Evolutionary conservation across 2,888 invertebrate species (phyloP).

Genomic region (Ophion costatus): DNA sequence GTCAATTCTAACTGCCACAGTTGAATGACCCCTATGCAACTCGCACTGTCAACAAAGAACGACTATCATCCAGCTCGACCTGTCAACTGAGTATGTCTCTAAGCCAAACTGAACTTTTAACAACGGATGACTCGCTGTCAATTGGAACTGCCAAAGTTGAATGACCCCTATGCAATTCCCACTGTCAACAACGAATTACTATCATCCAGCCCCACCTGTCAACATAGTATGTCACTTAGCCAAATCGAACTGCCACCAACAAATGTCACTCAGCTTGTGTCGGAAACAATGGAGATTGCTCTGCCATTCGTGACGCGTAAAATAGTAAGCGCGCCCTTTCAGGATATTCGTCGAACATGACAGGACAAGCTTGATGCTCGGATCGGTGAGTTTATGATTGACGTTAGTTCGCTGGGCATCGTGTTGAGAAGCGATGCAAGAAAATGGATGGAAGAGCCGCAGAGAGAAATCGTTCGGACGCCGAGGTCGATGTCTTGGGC

Average conservation of each 20-base stretch:
- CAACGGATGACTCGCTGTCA: neutral
- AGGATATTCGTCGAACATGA: neutral
- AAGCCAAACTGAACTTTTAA: neutral
- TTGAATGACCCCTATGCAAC: neutral
- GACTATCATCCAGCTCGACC: neutral
- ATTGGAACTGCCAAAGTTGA: too few species aligned
- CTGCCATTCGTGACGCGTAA: neutral
- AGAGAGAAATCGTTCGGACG: constrained; percentile 57
- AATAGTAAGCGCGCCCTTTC: neutral
- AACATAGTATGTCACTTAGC: too few species aligned
- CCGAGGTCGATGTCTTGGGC: constrained; percentile 58
- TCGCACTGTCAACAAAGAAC: neutral
- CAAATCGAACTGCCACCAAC: neutral
- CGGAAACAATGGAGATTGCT: neutral
- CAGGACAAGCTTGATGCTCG: constrained; percentile 3
- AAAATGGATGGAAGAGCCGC: constrained; percentile 26
- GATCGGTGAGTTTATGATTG: constrained; percentile 15
- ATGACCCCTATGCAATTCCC: too few species aligned
- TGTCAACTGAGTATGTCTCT: neutral
- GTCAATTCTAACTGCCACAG: neutral
- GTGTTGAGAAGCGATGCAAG: neutral
- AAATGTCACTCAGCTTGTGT: neutral
- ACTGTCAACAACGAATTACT: neutral
- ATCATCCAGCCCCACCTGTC: too few species aligned
- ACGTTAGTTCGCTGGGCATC: constrained; percentile 16